phyloP scores from a whole-genome alignment of 2,888 invertebrate species.

The Coelogynopora nodosa region DNA sequence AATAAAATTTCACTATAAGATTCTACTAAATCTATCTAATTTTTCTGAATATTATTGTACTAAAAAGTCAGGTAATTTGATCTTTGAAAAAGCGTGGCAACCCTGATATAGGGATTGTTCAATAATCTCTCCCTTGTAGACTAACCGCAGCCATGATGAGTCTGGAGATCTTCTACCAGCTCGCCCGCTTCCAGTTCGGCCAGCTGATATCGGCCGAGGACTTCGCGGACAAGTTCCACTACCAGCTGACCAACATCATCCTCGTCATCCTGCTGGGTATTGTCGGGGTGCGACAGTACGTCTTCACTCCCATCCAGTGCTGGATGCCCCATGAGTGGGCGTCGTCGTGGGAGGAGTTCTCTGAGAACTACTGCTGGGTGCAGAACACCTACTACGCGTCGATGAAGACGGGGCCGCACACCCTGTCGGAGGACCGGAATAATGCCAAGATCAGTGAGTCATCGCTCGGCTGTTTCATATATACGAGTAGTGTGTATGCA shows the following conservation, averaged over 20 bases:
- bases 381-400: not conserved
- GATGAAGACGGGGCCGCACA: not conserved
- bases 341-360: not conserved
- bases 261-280: not conserved
- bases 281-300: not conserved
- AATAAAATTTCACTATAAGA: no score
- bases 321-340: constrained; percentile 14
- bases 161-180: no score
- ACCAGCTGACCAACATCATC: not conserved
- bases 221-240: constrained; percentile 30
- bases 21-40: no score
- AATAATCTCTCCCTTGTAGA: no score
- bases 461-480: not conserved
- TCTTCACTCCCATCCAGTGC: constrained; percentile 33
- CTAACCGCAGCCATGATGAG: no score
- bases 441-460: not conserved
- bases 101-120: no score
- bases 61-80: no score
- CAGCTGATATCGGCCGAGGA: constrained; percentile 33
- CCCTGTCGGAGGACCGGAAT: not conserved
- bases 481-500: no score
- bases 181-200: constrained; percentile 29
- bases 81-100: no score
- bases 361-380: constrained; percentile 36
- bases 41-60: no score